Conservation (phyloP, 2,113 vertebrate species). For the Ellobius talpinus region DNA sequence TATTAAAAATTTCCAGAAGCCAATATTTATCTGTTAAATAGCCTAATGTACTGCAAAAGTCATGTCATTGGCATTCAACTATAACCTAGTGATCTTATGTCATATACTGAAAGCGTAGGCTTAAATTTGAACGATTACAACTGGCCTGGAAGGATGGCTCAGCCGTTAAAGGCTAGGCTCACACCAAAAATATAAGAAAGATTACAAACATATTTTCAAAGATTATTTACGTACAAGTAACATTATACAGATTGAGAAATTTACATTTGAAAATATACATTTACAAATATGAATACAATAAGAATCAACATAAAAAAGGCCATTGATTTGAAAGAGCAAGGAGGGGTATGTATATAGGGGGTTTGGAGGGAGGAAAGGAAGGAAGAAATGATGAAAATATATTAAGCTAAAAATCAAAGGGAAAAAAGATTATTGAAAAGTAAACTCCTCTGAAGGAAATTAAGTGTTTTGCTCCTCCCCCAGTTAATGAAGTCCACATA, state of each 20-base stretch:
- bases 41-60: slow-evolving; percentile 52
- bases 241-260: background rate
- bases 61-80: slow-evolving; percentile 2
- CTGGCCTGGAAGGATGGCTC: too few species aligned
- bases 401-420: background rate
- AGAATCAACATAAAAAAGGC: background rate
- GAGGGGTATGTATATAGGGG: background rate
- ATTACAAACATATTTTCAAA: background rate
- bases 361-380: background rate
- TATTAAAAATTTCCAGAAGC: background rate
- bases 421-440: background rate
- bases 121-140: background rate
- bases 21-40: slow-evolving; percentile 57
- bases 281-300: background rate
- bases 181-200: background rate
- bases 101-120: background rate
- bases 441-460: slow-evolving; percentile 37
- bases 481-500: slow-evolving; percentile 65
- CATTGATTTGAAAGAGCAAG: background rate
- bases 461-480: background rate
- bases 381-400: background rate
- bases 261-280: background rate
- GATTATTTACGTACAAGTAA: background rate
- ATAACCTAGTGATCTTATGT: background rate
- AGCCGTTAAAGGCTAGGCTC: too few species aligned